Conservation (phyloP, 1,140 invertebrate species). For the Diorhabda sublineata region DNA sequence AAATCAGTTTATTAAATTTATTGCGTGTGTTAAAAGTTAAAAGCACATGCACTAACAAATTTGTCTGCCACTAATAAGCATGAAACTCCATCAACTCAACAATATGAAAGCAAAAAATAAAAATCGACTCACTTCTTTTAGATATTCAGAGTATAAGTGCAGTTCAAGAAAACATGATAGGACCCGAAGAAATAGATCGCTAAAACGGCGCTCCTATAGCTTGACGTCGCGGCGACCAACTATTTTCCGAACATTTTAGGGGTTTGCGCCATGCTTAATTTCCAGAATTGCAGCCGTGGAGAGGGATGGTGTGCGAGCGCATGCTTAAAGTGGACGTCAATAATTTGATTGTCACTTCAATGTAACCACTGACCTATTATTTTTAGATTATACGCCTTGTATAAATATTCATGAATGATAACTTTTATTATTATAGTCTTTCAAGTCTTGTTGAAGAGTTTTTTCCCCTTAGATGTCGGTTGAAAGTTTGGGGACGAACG, state of each 20-base stretch:
- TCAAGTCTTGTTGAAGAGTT: no score
- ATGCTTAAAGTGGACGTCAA: constrained; percentile 4
- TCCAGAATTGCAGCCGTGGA: neutral
- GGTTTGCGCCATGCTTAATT: neutral
- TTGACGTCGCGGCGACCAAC: neutral
- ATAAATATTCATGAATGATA: no score
- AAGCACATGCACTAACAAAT: no score
- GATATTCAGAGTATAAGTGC: neutral
- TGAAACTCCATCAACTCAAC: no score
- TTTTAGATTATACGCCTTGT: neutral
- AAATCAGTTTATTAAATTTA: no score
- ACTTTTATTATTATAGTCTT: no score
- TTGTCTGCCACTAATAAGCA: no score
- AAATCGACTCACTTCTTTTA: neutral
- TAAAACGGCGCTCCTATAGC: neutral
- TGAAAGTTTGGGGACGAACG: no score
- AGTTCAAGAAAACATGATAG: neutral
- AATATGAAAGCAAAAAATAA: no score
- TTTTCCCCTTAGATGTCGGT: no score
- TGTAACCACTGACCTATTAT: constrained; percentile 12
- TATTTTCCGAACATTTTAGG: neutral
- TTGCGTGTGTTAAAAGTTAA: no score
- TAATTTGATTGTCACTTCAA: constrained; percentile 9
- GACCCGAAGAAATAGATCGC: neutral
- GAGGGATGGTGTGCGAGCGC: neutral